Conservation (phyloP, 2,888 invertebrate species). For the Ditylenchus weischeri region DNA sequence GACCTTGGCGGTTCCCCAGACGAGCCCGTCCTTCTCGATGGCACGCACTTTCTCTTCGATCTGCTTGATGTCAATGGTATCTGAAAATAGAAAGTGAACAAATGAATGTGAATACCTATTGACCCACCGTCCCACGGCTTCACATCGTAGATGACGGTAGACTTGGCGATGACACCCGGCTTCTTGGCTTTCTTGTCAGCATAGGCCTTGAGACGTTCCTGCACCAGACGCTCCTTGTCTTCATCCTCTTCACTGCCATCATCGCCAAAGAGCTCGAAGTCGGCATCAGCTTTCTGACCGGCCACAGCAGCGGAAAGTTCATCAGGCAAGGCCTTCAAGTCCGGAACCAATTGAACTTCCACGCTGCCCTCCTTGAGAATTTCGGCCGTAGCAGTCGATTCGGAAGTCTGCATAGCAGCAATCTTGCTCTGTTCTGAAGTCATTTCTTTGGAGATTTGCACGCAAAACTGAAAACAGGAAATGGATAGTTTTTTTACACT, state of each 20-base stretch:
- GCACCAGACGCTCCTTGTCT: constrained; percentile 68
- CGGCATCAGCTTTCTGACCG: constrained; percentile 26
- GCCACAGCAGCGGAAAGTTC: too few relatives aligned
- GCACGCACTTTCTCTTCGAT: constrained; percentile 63
- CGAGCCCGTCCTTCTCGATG: constrained; percentile 82
- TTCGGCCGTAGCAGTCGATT: too few relatives aligned
- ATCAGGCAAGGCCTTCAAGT: too few relatives aligned
- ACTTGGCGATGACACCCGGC: constrained; percentile 85
- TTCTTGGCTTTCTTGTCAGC: constrained; percentile 91
- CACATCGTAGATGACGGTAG: constrained; percentile 86
- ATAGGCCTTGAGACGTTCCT: constrained; percentile 85
- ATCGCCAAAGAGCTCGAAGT: constrained; percentile 55
- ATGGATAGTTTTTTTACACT: too few relatives aligned
- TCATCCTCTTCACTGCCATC: constrained; percentile 52
- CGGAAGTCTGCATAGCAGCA: too few relatives aligned
- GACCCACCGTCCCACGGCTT: constrained; percentile 68
- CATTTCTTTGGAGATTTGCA: too few relatives aligned
- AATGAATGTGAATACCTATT: neutral
- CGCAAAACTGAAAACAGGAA: too few relatives aligned
- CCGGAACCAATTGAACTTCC: too few relatives aligned
- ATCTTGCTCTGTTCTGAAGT: too few relatives aligned
- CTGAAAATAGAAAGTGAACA: constrained; percentile 72
- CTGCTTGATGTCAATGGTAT: constrained; percentile 88
- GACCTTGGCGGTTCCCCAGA: constrained; percentile 77
- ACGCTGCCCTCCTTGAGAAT: too few relatives aligned